Percentiles rank a stretch among this genome's conserved stretches.
Conservation (phyloP, 2,888 invertebrate species). For the Biston stratarius region DNA sequence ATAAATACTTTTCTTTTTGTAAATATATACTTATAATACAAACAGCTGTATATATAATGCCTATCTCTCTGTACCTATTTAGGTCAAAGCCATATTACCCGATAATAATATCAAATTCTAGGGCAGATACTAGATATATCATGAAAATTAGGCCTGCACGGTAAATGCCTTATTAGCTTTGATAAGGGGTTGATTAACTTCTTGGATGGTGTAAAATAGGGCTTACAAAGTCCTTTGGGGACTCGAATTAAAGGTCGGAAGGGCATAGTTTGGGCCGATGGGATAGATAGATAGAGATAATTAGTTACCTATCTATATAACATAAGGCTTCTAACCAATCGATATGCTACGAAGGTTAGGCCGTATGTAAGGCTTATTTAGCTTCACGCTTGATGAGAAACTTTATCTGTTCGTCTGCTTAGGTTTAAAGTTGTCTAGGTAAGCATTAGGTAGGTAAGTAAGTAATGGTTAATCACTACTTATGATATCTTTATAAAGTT, state of each 20-base stretch:
- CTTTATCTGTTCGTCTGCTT: neutral
- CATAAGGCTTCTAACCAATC: neutral
- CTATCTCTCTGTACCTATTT: too few relatives aligned
- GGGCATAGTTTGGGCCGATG: slow-evolving; percentile 11
- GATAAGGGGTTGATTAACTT: slow-evolving; percentile 32
- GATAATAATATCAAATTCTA: neutral
- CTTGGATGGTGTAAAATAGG: slow-evolving; percentile 21
- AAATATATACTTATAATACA: too few relatives aligned
- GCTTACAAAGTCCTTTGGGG: slow-evolving; percentile 10
- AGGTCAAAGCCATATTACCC: too few relatives aligned
- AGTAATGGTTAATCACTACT: too few relatives aligned
- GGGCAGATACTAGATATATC: neutral
- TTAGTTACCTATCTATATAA: slow-evolving; percentile 4
- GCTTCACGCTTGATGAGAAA: neutral
- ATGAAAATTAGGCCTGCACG: slow-evolving; percentile 11
- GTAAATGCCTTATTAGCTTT: slow-evolving; percentile 17
- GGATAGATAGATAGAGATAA: slow-evolving; percentile 11
- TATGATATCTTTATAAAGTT: too few relatives aligned
- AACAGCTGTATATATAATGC: too few relatives aligned
- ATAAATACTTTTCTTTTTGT: too few relatives aligned
- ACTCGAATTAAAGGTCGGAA: slow-evolving; percentile 9
- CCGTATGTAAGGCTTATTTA: neutral
- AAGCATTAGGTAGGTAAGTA: too few relatives aligned
- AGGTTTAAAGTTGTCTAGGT: too few relatives aligned
- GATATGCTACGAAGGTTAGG: slow-evolving; percentile 1